These are phyloP conservation scores for Steatocranus sp. DNA, from an alignment of 2,797 vertebrate genomes.

Conservation along the genomic window DNA sequence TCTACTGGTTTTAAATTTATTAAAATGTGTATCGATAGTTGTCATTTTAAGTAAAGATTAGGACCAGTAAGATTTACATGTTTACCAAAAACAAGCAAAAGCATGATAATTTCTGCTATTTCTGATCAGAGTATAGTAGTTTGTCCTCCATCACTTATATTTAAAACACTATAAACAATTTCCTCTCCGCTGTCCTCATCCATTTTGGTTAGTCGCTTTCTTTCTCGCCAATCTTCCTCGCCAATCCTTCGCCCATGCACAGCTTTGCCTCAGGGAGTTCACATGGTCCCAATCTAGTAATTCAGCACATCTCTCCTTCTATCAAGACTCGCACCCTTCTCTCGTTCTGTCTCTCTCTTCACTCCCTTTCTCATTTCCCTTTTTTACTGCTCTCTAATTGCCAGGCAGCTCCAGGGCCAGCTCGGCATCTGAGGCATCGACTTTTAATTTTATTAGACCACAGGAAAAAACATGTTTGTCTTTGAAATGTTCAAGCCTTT, in stretches of 20 bases:
- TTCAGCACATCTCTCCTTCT: constrained; percentile 69
- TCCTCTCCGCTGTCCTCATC: not conserved
- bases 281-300: constrained; percentile 90
- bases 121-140: not conserved
- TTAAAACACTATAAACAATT: not conserved
- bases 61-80: too few species aligned
- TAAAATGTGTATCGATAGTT: not conserved
- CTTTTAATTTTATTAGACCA: constrained; percentile 84
- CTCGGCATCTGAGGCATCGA: constrained; percentile 70
- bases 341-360: not conserved
- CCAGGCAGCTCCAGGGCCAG: constrained; percentile 69
- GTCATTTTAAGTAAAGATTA: not conserved
- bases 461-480: constrained; percentile 85
- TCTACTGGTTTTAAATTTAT: not conserved
- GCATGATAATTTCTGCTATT: accelerated
- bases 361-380: constrained; percentile 66
- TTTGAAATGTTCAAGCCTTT: constrained; percentile 80
- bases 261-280: constrained; percentile 61
- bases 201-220: not conserved
- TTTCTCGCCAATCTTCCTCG: constrained; percentile 29
- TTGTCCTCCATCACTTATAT: not conserved
- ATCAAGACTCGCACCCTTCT: constrained; percentile 16
- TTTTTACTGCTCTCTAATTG: constrained; percentile 82
- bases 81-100: not conserved
- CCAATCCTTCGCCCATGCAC: constrained; percentile 42